These are phyloP conservation scores for Macquaria australasica DNA, from an alignment of 2,113 vertebrate genomes.

Conservation along the genomic window DNA sequence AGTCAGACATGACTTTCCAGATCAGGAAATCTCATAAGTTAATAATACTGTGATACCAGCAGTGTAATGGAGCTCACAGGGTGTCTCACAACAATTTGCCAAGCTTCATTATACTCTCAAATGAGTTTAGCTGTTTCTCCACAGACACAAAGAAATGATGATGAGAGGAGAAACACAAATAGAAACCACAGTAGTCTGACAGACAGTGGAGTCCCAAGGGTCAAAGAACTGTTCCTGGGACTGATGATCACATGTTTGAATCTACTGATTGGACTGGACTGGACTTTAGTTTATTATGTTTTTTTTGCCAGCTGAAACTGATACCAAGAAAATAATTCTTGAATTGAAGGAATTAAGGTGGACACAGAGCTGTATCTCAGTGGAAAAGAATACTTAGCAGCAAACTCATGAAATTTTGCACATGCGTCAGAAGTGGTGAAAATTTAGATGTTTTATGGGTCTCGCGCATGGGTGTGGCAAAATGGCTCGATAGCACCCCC, in stretches of 20 bases:
- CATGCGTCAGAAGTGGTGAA: no score
- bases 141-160: background rate
- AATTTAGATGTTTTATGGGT: no score
- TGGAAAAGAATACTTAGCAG: no score
- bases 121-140: conserved; percentile 6
- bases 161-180: background rate
- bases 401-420: no score
- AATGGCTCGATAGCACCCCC: no score
- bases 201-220: no score
- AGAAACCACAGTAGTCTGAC: background rate
- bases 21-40: background rate
- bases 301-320: no score
- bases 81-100: background rate
- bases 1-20: background rate
- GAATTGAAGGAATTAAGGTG: no score
- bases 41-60: background rate
- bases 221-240: background rate
- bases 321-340: no score
- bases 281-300: no score
- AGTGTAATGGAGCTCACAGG: background rate
- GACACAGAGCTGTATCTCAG: background rate
- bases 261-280: background rate
- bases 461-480: no score
- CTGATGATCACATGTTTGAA: background rate
- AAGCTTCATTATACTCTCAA: conserved; percentile 9